Percentiles rank a stretch among this genome's conserved stretches.
phyloP scores from a whole-genome alignment of 2,797 vertebrate species.

The Gambusia yucatana region DNA sequence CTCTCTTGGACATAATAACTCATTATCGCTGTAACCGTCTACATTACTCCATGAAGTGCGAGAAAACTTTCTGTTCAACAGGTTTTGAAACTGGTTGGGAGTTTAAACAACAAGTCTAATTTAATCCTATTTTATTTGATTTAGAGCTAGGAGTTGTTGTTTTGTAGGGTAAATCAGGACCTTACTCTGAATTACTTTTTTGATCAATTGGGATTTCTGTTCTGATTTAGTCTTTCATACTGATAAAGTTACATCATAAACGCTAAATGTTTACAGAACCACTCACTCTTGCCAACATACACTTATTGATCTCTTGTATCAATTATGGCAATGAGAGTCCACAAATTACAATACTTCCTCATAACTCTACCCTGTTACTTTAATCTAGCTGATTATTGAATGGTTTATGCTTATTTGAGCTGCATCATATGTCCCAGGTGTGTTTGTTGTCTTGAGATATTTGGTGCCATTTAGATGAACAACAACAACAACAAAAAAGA shows the following conservation, averaged over 20 bases:
- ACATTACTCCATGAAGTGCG: constrained; percentile 16
- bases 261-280: not conserved
- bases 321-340: not conserved
- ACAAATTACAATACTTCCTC: not conserved
- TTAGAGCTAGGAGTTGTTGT: not conserved
- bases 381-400: not conserved
- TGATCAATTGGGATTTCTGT: not conserved
- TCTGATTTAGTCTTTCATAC: not conserved
- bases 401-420: not conserved
- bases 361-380: not conserved
- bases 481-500: not conserved
- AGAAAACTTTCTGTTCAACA: constrained; percentile 40
- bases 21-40: constrained; percentile 27
- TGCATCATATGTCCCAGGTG: not conserved
- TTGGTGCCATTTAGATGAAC: not conserved
- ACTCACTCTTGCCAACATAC: not conserved
- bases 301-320: not conserved
- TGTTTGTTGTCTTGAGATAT: not conserved
- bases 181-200: not conserved
- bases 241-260: not conserved
- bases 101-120: constrained; percentile 9
- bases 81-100: constrained; percentile 18
- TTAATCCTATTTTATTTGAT: not conserved
- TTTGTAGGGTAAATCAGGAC: not conserved
- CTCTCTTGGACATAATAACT: constrained; percentile 23